These are phyloP conservation scores for Schizopygopsis pylzovi DNA, from an alignment of 2,797 vertebrate genomes.

Conservation along the genomic window DNA sequence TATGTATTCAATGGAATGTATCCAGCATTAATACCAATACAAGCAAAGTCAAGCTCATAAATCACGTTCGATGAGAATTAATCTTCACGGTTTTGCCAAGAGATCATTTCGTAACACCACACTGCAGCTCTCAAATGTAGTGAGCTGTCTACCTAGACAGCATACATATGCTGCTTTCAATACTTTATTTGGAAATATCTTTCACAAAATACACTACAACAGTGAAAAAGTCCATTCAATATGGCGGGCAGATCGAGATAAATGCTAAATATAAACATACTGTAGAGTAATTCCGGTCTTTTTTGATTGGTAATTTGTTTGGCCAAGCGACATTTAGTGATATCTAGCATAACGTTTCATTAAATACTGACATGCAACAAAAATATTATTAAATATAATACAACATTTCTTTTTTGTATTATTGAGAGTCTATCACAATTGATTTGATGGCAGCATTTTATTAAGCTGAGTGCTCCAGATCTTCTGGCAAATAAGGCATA, in stretches of 20 bases:
- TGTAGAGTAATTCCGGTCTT: too few relatives aligned
- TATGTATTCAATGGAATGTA: slow-evolving; percentile 14
- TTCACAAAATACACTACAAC: background rate
- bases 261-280: slow-evolving; percentile 1
- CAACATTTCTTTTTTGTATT: too few relatives aligned
- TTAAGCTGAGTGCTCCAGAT: background rate
- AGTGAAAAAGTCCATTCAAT: background rate
- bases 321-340: background rate
- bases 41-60: slow-evolving; percentile 7
- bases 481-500: background rate
- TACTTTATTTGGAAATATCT: background rate
- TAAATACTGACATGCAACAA: background rate
- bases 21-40: slow-evolving; percentile 44
- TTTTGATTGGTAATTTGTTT: background rate
- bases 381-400: background rate
- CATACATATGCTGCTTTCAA: slow-evolving; percentile 4
- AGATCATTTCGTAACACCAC: slow-evolving; percentile 25
- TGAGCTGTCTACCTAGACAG: slow-evolving; percentile 9
- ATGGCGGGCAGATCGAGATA: background rate
- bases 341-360: background rate
- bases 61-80: slow-evolving; percentile 45
- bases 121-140: background rate
- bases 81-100: slow-evolving; percentile 23
- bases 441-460: background rate
- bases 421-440: background rate